A percentile compares a stretch with the other conserved stretches of the same genome.
Conservation (phyloP, 2,113 vertebrate species). For the Empidonax traillii region DNA sequence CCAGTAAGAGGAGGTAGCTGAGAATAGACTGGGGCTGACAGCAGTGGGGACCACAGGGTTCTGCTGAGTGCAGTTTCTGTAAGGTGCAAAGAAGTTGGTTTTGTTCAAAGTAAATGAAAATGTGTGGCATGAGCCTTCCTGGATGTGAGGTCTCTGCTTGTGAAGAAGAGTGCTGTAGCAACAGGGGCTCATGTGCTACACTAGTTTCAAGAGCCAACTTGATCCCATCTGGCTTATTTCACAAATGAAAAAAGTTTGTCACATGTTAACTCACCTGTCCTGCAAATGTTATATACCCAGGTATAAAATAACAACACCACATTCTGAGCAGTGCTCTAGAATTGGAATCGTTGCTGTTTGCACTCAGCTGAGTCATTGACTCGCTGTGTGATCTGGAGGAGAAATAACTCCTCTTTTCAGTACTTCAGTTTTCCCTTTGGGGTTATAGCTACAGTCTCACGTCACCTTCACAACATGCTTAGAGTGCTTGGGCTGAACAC, state of each 20-base stretch:
- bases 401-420: background rate
- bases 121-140: background rate
- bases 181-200: background rate
- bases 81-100: background rate
- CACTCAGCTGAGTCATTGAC: background rate
- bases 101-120: background rate
- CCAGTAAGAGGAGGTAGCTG: background rate
- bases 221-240: background rate
- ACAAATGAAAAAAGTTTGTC: background rate
- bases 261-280: background rate
- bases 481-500: background rate
- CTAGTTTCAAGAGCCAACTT: background rate
- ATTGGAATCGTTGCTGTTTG: background rate
- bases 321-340: background rate
- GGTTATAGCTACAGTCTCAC: background rate
- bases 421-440: background rate
- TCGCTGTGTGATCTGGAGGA: rapidly evolving
- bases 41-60: background rate
- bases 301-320: background rate
- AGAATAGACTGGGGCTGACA: background rate
- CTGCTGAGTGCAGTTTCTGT: background rate
- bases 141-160: background rate
- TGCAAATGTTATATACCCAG: background rate
- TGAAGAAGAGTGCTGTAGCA: background rate
- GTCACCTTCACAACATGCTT: background rate